Conservation (phyloP, 2,113 vertebrate species). For the Albula goreensis region DNA sequence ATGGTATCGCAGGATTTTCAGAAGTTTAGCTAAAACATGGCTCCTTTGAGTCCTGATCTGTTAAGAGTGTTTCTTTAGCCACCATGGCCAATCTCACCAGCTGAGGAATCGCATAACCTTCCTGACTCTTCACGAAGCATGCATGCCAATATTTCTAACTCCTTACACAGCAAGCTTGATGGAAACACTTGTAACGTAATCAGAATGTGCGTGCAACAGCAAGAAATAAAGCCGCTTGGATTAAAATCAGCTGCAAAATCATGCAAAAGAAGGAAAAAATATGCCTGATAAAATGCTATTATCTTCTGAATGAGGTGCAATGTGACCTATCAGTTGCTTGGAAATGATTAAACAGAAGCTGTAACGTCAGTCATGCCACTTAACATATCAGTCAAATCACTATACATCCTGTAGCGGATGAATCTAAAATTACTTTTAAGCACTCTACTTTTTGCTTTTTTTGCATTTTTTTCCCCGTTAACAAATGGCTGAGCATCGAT, state of each 20-base stretch:
- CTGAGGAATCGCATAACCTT: background rate
- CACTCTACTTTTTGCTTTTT: background rate
- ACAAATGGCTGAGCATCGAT: background rate
- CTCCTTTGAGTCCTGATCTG: too few relatives aligned
- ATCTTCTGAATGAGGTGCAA: background rate
- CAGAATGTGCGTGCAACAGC: background rate
- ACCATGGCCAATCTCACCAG: too few relatives aligned
- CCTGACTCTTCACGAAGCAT: background rate
- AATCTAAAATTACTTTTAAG: background rate
- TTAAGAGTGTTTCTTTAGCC: too few relatives aligned
- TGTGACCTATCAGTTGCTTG: background rate
- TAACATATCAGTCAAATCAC: constrained; percentile 22
- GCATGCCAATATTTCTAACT: background rate
- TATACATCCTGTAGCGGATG: background rate
- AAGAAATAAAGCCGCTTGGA: background rate
- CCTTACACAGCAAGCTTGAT: background rate
- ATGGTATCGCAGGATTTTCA: too few relatives aligned
- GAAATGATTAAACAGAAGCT: background rate
- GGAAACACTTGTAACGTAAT: background rate
- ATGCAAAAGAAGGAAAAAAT: background rate
- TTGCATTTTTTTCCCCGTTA: background rate
- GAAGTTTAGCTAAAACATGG: too few relatives aligned
- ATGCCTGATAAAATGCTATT: background rate
- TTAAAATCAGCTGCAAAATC: background rate
- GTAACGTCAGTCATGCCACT: background rate